phyloP scores from a whole-genome alignment of 2,888 invertebrate genomes.

The Thera obeliscata region DNA sequence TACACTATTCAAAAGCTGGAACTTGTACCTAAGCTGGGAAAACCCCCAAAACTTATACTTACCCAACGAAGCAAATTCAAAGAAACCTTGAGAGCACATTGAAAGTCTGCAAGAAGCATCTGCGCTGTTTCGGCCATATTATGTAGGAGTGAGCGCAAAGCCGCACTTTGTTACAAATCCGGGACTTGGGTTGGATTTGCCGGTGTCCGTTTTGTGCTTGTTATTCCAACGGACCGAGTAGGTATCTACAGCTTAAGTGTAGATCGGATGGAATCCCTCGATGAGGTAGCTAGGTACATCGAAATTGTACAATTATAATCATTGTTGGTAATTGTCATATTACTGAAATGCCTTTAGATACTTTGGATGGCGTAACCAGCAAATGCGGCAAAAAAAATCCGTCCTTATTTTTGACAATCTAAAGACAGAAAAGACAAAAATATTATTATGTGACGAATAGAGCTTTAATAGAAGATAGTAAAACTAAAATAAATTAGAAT shows the following conservation, averaged over 20 bases:
- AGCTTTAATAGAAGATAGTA: no score
- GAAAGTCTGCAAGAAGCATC: slow-evolving; percentile 66
- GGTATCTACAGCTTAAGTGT: slow-evolving; percentile 52
- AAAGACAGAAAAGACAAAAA: no score
- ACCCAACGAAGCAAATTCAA: slow-evolving; percentile 9
- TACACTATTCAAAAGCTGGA: background rate
- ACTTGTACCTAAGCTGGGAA: background rate
- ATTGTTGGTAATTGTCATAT: no score
- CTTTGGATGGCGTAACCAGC: no score
- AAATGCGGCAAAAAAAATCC: no score
- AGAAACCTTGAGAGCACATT: slow-evolving; percentile 56
- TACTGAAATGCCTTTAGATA: no score
- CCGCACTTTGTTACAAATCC: slow-evolving; percentile 79
- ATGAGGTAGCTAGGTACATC: slow-evolving; percentile 20
- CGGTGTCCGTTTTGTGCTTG: slow-evolving; percentile 74
- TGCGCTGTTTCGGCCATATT: slow-evolving; percentile 69
- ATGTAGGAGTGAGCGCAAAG: slow-evolving; percentile 69
- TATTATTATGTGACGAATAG: no score
- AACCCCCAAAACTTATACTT: background rate
- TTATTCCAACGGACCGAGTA: slow-evolving; percentile 66
- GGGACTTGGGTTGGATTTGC: slow-evolving; percentile 73
- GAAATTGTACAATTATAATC: slow-evolving; percentile 25
- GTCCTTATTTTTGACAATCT: no score
- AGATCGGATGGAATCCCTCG: slow-evolving; percentile 45
- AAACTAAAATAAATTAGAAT: no score